Base-by-base conservation (phyloP, 2,113 vertebrate species). In the Nipponia nippon region DNA sequence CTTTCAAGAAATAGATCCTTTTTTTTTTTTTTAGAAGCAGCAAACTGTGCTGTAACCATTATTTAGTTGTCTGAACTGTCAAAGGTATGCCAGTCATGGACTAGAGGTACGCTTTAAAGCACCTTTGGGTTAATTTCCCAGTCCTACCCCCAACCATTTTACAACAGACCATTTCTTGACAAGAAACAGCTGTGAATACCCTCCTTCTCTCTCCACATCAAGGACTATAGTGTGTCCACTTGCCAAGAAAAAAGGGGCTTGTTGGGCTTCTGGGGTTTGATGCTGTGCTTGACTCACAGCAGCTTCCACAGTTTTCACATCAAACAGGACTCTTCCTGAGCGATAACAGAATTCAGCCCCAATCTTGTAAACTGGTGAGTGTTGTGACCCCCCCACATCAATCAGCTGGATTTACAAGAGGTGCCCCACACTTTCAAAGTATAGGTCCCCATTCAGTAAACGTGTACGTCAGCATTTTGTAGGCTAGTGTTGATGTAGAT, bases 371-470 rank as follows among this genome's bases (percentile, higher is more conserved):
- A 29, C 20, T 6, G 70, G 9, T 15, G 30, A 47, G 46, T 8
- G 27, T 2, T 6, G 49, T 16, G 47, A 40, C 44, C 6, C 17
- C 17, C 40, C 36, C 8, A 6, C 30, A 49, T 55, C 6, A 25
- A 5, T 7, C 34, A 25, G 16, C 12, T n/a, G 83, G 26, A 49
- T n/a, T 44, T 47, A 3, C 21, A 49, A 19, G 59, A 65, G 70
- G 53, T 36, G 16, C 56, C 30, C 16, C 5, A 19, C 1, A 4
- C 29, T n/a, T 32, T 16, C 10, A 4, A 81, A 56, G 49, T 6
- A 7, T 1, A 11, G 20, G 38, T 73, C 11, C 61, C 23, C 0
- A 0, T 7, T 27, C 36, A 6, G 8, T 6, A 17, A 6, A 4
- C 0, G 7, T 16, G 17, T 25, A 6, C 18, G 17, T 22, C 44